Percentiles rank a stretch among this genome's conserved stretches.
Evolutionary conservation across 2,797 vertebrate species (phyloP).

Genomic region (Platyrinchus mystaceus): DNA sequence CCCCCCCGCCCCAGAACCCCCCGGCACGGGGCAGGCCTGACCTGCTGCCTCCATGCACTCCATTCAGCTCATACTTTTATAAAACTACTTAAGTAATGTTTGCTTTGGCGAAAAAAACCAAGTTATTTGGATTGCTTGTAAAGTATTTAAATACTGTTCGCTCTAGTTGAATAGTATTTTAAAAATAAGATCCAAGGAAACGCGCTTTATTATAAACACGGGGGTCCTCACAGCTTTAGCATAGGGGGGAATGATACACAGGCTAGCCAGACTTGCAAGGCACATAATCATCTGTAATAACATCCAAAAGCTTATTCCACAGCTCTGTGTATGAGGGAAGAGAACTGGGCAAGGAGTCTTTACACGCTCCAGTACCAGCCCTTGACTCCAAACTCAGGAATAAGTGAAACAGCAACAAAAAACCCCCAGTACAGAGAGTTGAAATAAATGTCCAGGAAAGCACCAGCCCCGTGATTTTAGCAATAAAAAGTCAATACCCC

Average conservation of each 20-base stretch:
- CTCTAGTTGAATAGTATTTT: neutral
- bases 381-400: neutral
- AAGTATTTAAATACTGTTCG: neutral
- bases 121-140: too few relatives aligned
- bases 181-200: neutral
- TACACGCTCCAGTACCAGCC: neutral
- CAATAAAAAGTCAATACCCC: neutral
- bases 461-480: neutral
- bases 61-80: too few relatives aligned
- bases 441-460: neutral
- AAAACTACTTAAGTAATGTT: neutral
- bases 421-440: accelerated
- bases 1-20: too few relatives aligned
- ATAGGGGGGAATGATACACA: neutral
- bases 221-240: neutral
- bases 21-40: too few relatives aligned
- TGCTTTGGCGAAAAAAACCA: too few relatives aligned
- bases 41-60: too few relatives aligned
- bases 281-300: neutral
- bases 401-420: neutral
- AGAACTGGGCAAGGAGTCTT: neutral
- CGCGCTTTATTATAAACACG: neutral
- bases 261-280: neutral
- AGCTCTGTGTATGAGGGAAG: neutral
- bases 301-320: neutral